A percentile compares a stretch with the other conserved stretches of the same genome.
These are phyloP conservation scores for Trachelus troglodyta DNA, from an alignment of 2,888 invertebrate genomes.

Conservation along the genomic window DNA sequence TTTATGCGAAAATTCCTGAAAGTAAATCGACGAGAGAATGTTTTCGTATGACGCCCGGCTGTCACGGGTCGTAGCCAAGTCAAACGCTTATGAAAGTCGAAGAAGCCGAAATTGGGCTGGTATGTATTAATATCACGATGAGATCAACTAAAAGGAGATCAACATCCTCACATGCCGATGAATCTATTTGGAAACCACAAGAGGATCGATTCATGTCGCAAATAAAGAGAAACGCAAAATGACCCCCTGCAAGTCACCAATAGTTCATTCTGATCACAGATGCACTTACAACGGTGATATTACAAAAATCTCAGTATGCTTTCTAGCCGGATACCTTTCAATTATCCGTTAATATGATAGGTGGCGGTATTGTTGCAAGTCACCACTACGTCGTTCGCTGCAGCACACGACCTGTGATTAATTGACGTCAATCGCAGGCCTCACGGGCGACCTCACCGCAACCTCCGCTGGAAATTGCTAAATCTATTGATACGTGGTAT, in stretches of 20 bases:
- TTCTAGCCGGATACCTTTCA: conserved; percentile 65
- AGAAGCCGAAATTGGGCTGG: conserved; percentile 26
- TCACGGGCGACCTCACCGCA: conserved; percentile 24
- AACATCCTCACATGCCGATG: neutral
- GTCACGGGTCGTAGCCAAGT: conserved; percentile 55
- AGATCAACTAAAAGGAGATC: neutral
- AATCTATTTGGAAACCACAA: conserved; percentile 16
- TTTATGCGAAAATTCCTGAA: conserved; percentile 62
- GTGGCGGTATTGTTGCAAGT: conserved; percentile 60
- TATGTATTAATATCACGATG: conserved; percentile 52
- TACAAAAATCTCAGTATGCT: conserved; percentile 58
- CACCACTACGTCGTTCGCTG: conserved; percentile 62
- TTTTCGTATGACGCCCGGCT: conserved; percentile 57
- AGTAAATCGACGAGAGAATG: conserved; percentile 64
- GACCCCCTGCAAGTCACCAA: conserved; percentile 57
- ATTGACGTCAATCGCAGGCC: conserved; percentile 65
- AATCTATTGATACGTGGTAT: conserved; percentile 39
- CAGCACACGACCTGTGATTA: conserved; percentile 61
- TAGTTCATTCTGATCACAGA: conserved; percentile 47
- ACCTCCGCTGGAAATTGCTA: conserved; percentile 25
- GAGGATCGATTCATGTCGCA: conserved; percentile 19
- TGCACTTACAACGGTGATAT: conserved; percentile 48
- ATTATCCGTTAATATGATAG: conserved; percentile 65
- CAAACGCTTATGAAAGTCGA: conserved; percentile 46
- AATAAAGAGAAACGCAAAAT: neutral